Evolutionary conservation across 2,888 invertebrate genomes (phyloP).

Genomic region (Leucophenga maculata): DNA sequence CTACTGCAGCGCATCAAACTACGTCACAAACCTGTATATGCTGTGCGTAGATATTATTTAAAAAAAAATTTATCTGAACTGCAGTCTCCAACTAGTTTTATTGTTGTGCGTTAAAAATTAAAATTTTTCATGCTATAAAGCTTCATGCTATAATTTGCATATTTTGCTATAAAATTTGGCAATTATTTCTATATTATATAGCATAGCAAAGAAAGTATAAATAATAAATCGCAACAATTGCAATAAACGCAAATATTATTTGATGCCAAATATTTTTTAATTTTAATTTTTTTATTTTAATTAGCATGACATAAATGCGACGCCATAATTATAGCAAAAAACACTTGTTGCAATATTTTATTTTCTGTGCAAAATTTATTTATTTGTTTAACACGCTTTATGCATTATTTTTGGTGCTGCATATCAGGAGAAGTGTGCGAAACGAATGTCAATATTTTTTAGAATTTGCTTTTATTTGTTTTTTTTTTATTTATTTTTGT

Average conservation of each 20-base stretch:
- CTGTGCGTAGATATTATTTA: background rate
- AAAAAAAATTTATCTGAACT: too few species aligned
- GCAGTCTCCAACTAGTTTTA: background rate
- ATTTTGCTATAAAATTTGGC: too few species aligned
- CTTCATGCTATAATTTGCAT: too few species aligned
- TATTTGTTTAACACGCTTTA: background rate
- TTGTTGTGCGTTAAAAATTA: background rate
- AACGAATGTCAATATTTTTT: slow-evolving; percentile 19
- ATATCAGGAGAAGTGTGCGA: slow-evolving; percentile 35
- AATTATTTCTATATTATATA: too few species aligned
- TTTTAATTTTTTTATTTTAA: slow-evolving; percentile 43
- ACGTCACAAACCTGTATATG: background rate
- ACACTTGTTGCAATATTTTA: slow-evolving; percentile 1
- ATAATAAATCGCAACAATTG: background rate
- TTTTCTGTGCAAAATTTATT: background rate
- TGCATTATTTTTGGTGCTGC: background rate
- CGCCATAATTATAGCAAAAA: slow-evolving; percentile 19
- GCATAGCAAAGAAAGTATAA: too few species aligned
- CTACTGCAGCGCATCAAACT: background rate
- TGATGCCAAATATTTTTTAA: slow-evolving; percentile 31
- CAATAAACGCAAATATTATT: background rate
- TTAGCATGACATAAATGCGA: slow-evolving; percentile 44
- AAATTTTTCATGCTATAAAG: too few species aligned
- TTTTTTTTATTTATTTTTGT: slow-evolving; percentile 10
- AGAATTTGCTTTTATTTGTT: background rate